Conservation (phyloP, 2,888 invertebrate genomes). For the Bugulina stolonifera region DNA sequence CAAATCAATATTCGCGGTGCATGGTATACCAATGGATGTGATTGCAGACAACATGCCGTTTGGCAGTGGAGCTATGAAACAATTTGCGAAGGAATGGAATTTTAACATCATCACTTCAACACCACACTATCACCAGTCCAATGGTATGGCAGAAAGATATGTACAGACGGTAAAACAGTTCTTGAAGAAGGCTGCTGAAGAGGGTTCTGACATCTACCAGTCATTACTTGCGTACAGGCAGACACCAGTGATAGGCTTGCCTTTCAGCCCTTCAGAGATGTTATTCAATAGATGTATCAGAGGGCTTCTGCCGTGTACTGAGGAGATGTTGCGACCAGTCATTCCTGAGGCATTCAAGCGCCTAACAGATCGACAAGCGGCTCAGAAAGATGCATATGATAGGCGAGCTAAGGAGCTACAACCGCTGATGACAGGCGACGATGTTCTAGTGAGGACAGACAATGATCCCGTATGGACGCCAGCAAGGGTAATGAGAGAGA, state of each 20-base stretch:
- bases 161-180: conserved; percentile 2
- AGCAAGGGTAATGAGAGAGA: neutral
- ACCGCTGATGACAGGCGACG: neutral
- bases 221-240: no score
- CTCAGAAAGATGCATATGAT: neutral
- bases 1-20: neutral
- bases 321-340: neutral
- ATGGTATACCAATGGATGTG: conserved; percentile 10
- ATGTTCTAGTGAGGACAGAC: neutral
- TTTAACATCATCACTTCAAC: neutral
- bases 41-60: conserved; percentile 20
- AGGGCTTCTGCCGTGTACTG: no score
- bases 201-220: neutral
- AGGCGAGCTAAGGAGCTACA: neutral
- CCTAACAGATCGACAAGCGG: neutral
- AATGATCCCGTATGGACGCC: neutral
- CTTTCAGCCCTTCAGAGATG: neutral
- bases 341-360: neutral
- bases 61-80: neutral
- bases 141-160: conserved; percentile 4
- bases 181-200: neutral
- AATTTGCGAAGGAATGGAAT: neutral
- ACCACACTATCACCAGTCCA: neutral
- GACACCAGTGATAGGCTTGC: no score
- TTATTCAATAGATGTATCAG: neutral